Conservation (phyloP, 2,797 vertebrate species). For the Erpetoichthys calabaricus region DNA sequence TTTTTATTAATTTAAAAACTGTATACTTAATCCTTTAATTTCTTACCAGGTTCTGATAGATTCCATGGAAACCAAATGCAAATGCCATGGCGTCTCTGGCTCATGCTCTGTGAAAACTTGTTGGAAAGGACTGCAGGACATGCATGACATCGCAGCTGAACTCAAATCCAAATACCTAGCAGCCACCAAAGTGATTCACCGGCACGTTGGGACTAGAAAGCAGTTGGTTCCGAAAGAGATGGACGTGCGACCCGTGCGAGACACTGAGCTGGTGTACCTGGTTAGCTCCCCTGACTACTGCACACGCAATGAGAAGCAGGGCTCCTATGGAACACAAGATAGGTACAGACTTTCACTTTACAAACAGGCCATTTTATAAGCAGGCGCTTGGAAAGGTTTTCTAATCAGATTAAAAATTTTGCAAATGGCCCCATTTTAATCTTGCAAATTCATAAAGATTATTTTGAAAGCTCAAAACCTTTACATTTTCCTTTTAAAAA, state of each 20-base stretch:
- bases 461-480: too few relatives aligned
- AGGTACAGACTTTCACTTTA: slow-evolving; percentile 29
- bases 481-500: too few relatives aligned
- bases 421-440: too few relatives aligned
- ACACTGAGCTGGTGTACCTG: slow-evolving; percentile 50
- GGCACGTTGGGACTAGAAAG: slow-evolving; percentile 38
- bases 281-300: slow-evolving; percentile 53
- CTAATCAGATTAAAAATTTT: too few relatives aligned
- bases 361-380: too few relatives aligned
- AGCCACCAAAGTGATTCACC: slow-evolving; percentile 45
- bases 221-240: slow-evolving; percentile 45
- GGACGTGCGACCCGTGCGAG: slow-evolving; percentile 37
- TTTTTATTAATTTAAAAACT: background rate
- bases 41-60: slow-evolving; percentile 39
- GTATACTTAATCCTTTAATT: background rate
- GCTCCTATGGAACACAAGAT: slow-evolving; percentile 51
- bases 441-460: too few relatives aligned
- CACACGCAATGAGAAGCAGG: slow-evolving; percentile 30
- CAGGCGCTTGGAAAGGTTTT: too few relatives aligned
- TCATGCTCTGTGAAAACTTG: slow-evolving; percentile 59
- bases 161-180: slow-evolving; percentile 52
- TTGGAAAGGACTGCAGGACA: slow-evolving; percentile 48
- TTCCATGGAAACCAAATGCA: slow-evolving; percentile 49
- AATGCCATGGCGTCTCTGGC: slow-evolving; percentile 58
- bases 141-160: slow-evolving; percentile 38